phyloP scores from a whole-genome alignment of 2,113 vertebrate species.

The Lophochroa leadbeateri region DNA sequence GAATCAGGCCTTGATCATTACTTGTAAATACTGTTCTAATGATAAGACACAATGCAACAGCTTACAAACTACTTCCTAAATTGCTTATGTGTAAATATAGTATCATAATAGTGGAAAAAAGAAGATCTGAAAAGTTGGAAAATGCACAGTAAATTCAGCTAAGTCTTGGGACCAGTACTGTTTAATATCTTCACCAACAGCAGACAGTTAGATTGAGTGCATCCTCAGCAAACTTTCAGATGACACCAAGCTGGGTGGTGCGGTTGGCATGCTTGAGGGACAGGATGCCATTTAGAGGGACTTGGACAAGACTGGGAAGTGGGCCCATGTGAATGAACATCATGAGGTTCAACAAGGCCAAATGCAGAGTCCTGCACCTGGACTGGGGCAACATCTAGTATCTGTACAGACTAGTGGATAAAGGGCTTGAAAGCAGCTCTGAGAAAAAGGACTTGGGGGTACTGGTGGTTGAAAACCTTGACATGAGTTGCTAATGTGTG shows the following conservation, averaged over 20 bases:
- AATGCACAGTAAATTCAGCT: neutral
- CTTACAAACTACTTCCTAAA: neutral
- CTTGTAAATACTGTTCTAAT: neutral
- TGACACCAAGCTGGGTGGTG: neutral
- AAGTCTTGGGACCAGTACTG: neutral
- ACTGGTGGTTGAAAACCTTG: neutral
- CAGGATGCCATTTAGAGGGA: neutral
- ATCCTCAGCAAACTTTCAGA: neutral
- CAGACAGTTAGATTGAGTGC: neutral
- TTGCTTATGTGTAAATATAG: neutral
- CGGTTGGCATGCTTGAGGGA: accelerated
- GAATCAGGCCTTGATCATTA: neutral
- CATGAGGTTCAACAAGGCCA: neutral
- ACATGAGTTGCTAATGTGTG: neutral
- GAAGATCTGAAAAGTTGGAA: neutral
- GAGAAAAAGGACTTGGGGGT: neutral
- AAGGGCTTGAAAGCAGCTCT: neutral
- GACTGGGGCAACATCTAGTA: neutral
- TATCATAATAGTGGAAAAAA: neutral
- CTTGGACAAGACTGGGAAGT: neutral
- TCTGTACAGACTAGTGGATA: neutral
- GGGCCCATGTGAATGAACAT: neutral
- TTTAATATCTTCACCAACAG: neutral
- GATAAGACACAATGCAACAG: neutral
- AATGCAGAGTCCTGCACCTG: neutral